A percentile compares a stretch with the other conserved stretches of the same genome.
phyloP scores from a whole-genome alignment of 2,113 vertebrate genomes.

The Neogobius melanostomus region DNA sequence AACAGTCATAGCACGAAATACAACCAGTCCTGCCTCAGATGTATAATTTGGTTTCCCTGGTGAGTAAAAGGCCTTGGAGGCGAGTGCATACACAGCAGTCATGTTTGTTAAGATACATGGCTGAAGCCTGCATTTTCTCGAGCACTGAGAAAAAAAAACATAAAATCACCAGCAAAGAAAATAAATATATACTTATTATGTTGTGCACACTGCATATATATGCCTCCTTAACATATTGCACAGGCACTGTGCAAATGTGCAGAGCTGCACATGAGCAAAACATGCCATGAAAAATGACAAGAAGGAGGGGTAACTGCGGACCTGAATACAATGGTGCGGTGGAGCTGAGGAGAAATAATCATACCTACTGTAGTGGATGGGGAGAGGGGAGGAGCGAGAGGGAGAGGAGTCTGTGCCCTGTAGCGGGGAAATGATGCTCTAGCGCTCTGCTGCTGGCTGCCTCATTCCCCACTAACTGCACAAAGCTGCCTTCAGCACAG shows the following conservation, averaged over 20 bases:
- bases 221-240: constrained; percentile 74
- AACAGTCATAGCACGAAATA: constrained; percentile 64
- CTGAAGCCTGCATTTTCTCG: constrained; percentile 55
- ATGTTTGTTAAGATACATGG: constrained; percentile 74
- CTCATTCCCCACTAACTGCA: constrained; percentile 58
- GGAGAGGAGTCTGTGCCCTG: constrained; percentile 71
- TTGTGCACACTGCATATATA: constrained; percentile 73
- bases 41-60: constrained; percentile 74
- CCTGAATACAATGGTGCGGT: constrained; percentile 69
- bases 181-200: constrained; percentile 77
- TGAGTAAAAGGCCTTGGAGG: constrained; percentile 71
- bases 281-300: constrained; percentile 76
- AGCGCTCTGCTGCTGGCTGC: constrained; percentile 59
- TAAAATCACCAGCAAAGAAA: constrained; percentile 74
- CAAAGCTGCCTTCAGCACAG: constrained; percentile 51
- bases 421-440: constrained; percentile 69
- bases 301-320: constrained; percentile 68
- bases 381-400: constrained; percentile 57
- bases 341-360: constrained; percentile 75
- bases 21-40: constrained; percentile 65
- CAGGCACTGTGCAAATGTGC: constrained; percentile 65
- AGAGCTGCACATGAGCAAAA: constrained; percentile 63
- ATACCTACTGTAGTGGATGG: constrained; percentile 69
- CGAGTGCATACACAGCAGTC: constrained; percentile 72
- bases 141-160: constrained; percentile 59